phyloP scores from a whole-genome alignment of 1,140 invertebrate genomes.

The Ladona fulva region DNA sequence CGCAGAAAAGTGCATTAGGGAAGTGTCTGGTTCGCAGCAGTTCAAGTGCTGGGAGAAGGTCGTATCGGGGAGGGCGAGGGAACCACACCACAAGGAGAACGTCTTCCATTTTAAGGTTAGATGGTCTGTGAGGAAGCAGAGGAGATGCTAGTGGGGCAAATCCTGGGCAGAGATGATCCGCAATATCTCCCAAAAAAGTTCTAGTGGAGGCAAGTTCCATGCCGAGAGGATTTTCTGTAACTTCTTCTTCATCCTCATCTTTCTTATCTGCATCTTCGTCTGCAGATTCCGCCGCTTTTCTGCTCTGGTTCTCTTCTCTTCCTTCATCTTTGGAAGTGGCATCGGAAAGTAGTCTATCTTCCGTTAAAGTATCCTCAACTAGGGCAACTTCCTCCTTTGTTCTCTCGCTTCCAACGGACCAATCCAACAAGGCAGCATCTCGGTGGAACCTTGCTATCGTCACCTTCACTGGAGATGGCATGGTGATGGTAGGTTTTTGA shows the following conservation, averaged over 20 bases:
- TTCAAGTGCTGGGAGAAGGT: slow-evolving; percentile 32
- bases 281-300: not conserved
- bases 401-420: not conserved
- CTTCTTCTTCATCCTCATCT: not conserved
- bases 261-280: not conserved
- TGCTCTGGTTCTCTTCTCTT: not conserved
- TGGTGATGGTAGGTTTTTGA: not conserved
- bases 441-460: slow-evolving; percentile 21
- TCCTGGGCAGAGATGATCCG: slow-evolving; percentile 29
- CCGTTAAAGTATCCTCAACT: not conserved
- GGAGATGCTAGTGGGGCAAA: slow-evolving; percentile 27
- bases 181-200: slow-evolving; percentile 27
- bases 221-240: not conserved
- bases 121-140: slow-evolving; percentile 20
- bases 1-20: slow-evolving; percentile 34
- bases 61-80: slow-evolving; percentile 30
- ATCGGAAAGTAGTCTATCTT: not conserved
- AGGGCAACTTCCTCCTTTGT: slow-evolving; percentile 16
- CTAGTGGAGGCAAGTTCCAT: slow-evolving; percentile 15
- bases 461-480: slow-evolving; percentile 18
- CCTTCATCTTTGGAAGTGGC: not conserved
- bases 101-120: slow-evolving; percentile 18
- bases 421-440: slow-evolving; percentile 2
- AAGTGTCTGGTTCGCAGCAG: slow-evolving; percentile 31
- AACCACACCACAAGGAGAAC: slow-evolving; percentile 32